Evolutionary conservation across 2,113 vertebrate genomes (phyloP).

Genomic region (Scomber japonicus): DNA sequence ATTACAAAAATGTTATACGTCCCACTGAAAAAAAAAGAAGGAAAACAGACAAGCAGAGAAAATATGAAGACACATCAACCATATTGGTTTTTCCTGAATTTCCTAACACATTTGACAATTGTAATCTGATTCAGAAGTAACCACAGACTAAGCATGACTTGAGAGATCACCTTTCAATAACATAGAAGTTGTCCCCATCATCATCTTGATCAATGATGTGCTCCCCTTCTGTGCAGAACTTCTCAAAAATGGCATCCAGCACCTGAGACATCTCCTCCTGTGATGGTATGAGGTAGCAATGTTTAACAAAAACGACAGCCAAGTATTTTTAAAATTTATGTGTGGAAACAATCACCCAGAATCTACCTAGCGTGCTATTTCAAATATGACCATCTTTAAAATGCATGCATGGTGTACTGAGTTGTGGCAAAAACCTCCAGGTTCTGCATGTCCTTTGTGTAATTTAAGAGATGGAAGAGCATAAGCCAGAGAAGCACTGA

Average conservation of each 20-base stretch:
- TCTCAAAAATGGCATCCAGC: conserved; percentile 99
- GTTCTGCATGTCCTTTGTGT: conserved; percentile 36
- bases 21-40: conserved; percentile 85
- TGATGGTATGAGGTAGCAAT: not conserved
- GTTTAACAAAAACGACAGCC: not conserved
- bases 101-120: not conserved
- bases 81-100: not conserved
- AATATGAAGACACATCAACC: not conserved
- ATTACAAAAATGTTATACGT: conserved; percentile 94
- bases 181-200: conserved; percentile 99
- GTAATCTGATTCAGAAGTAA: not conserved
- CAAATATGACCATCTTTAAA: conserved; percentile 16
- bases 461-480: conserved; percentile 33
- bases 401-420: conserved; percentile 14
- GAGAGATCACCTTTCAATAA: conserved; percentile 91
- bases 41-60: not conserved
- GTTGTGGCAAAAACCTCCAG: conserved; percentile 32
- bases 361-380: not conserved
- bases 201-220: conserved; percentile 98
- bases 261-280: conserved; percentile 99
- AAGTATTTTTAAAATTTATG: conserved; percentile 2
- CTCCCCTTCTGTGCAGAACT: conserved; percentile 90
- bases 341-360: not conserved
- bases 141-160: too few species aligned
- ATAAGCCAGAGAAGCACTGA: conserved; percentile 24